Base-by-base conservation (phyloP, 2,888 invertebrate genomes). In the Diaphora mendica region DNA sequence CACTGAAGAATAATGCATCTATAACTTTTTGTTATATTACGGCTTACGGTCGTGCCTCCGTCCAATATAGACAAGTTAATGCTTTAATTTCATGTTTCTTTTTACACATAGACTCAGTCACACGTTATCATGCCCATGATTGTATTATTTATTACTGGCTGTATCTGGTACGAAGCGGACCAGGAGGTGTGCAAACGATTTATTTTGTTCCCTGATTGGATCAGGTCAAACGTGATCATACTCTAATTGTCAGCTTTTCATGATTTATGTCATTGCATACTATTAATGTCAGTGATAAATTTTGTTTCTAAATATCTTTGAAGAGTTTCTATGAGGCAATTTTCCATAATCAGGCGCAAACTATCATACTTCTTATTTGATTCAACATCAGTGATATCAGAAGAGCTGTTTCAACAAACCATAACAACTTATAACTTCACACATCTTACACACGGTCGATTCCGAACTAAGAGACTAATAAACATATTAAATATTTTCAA, bases 1-100 rank as follows among this genome's bases (percentile, higher is more conserved):
- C 80, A 85, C 78, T 80, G 85, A 79, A 79, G 79, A 79, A 80
- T 80, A 80, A 82, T 78, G 76, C 77, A 79, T 82, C 80, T 85
- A 79, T 81, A 79, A 78, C 71, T 77, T 82, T 80, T 85, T 85
- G 73, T 80, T 71, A 75, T 76, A 71, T 66, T 72, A 76, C 69
- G 69, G 51, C 64, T 55, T 75, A 81, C 59, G 59, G 67, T 73
- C 73, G 77, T 79, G 74, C 71, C 70, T 65, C 64, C 35, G 71
- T 74, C 67, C 74, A 59, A 75, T 70, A 73, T 79, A 72, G 71
- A 39, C 48, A 35, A 69, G 62, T 71, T 70, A 77, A 75, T 72
- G 75, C 70, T 73, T 76, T 75, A 44, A 80, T 74, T 82, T 77
- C 71, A 72, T 76, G 64, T 80, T 67, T 72, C 71, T 74, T 70